These are phyloP conservation scores for Zootermopsis nevadensis DNA, from an alignment of 2,888 invertebrate genomes.

Conservation along the genomic window DNA sequence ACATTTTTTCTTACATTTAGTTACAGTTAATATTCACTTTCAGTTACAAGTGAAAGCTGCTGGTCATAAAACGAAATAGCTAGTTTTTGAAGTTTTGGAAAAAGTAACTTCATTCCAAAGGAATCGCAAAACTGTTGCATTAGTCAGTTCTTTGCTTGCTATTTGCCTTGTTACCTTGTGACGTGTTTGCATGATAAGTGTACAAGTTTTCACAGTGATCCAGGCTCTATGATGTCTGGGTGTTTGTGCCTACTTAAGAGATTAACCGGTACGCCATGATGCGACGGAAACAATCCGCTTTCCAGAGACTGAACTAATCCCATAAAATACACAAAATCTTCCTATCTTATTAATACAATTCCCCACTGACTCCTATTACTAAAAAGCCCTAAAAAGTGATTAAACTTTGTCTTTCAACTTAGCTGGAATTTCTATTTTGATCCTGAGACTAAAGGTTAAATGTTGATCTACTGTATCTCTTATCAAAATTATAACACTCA, in stretches of 20 bases:
- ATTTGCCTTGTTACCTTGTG: no score
- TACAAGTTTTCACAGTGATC: no score
- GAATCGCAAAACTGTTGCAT: no score
- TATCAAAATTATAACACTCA: not conserved
- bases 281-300: not conserved
- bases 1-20: no score
- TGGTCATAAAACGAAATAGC: no score
- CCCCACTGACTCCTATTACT: not conserved
- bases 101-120: no score
- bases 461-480: not conserved
- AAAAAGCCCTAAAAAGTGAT: constrained; percentile 1
- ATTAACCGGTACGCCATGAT: not conserved
- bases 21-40: no score
- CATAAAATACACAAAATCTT: not conserved
- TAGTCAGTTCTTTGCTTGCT: no score
- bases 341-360: not conserved
- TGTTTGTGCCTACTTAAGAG: not conserved
- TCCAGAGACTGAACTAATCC: not conserved
- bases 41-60: no score
- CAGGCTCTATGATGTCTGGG: not conserved
- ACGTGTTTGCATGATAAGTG: not conserved
- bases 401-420: constrained; percentile 12
- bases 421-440: constrained; percentile 6
- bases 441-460: constrained; percentile 6
- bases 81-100: no score